phyloP scores from a whole-genome alignment of 2,888 invertebrate species.

The Drosophila melanosoma region DNA sequence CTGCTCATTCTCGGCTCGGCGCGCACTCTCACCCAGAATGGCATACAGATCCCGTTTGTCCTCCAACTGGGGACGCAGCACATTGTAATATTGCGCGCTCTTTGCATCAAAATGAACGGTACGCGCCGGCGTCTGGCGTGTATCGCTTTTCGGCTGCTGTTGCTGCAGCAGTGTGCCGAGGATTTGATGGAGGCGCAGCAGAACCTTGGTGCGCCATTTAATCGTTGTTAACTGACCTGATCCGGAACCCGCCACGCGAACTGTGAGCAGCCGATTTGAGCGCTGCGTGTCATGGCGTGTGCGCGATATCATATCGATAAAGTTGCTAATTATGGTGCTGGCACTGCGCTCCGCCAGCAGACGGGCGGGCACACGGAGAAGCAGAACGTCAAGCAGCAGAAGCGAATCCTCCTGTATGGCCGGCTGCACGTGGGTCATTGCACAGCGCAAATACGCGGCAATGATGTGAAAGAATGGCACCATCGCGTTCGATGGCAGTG shows the following conservation, averaged over 20 bases:
- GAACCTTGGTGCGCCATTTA: constrained; percentile 92
- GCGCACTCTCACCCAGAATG: constrained; percentile 33
- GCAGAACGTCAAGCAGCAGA: constrained; percentile 90
- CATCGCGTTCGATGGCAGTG: constrained; percentile 60
- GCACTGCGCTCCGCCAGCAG: constrained; percentile 89
- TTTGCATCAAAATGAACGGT: constrained; percentile 48
- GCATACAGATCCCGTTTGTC: constrained; percentile 32
- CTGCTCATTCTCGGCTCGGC: constrained; percentile 38
- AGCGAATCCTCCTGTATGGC: constrained; percentile 94
- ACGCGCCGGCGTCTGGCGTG: neutral
- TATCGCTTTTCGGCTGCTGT: constrained; percentile 27
- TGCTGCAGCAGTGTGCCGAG: constrained; percentile 84
- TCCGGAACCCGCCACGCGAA: constrained; percentile 86
- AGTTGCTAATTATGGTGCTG: constrained; percentile 90
- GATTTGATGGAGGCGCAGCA: constrained; percentile 89
- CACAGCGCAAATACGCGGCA: constrained; percentile 92
- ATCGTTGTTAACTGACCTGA: constrained; percentile 89
- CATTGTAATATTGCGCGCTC: constrained; percentile 63
- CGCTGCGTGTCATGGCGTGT: constrained; percentile 88
- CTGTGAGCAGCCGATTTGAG: constrained; percentile 88
- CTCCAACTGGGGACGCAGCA: constrained; percentile 16
- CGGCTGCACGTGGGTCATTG: constrained; percentile 94
- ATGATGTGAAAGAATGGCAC: constrained; percentile 91
- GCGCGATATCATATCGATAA: constrained; percentile 94
- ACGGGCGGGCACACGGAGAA: constrained; percentile 87